Base-by-base conservation (phyloP, 2,113 vertebrate species). In the Hyaena hyaena region DNA sequence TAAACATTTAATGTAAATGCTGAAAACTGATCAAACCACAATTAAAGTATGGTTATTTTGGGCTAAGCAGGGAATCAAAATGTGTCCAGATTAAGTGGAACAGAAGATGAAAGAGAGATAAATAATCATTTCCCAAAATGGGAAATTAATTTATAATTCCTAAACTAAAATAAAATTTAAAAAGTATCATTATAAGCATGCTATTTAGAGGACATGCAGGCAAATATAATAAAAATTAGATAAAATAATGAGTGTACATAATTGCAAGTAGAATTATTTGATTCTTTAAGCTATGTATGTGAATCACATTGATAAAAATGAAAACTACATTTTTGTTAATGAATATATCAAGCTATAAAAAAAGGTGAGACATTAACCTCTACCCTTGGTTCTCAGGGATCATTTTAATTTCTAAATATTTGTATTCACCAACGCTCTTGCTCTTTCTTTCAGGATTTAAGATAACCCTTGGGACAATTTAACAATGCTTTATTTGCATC, bases 401-500 rank as follows among this genome's bases (percentile, higher is more conserved):
- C 79, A 11, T n/a, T 73, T 91, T 83, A 77, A 43, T 90, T 92
- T 92, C 66, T 80, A 93, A 82, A 93, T 79, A 76, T 83, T 93
- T 48, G 35, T 45, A 74, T 86, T 87, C 33, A 69, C 10, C 31
- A 69, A 71, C 14, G 50, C 10, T 35, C 48, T 76, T 84, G 33
- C 43, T 84, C 74, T 71, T 90, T 88, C 89, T 90, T 92, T 63
- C 73, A 92, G 61, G 80, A 76, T 58, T 87, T 88, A 95, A 95
- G 14, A 68, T 35, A 88, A 45, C 33, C 43, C 21, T 26, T 45
- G 33, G 63, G 61, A 73, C 43, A 87, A 77, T 45, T 33, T 88
- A 81, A 68, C 81, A 35, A 50, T 23, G 19, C 92, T 93, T 90
- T 97, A 98, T 98, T 81, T 96, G 77, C 74, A 88, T 82, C 86